phyloP scores from a whole-genome alignment of 2,888 invertebrate genomes.

The Mythimna vitellina region DNA sequence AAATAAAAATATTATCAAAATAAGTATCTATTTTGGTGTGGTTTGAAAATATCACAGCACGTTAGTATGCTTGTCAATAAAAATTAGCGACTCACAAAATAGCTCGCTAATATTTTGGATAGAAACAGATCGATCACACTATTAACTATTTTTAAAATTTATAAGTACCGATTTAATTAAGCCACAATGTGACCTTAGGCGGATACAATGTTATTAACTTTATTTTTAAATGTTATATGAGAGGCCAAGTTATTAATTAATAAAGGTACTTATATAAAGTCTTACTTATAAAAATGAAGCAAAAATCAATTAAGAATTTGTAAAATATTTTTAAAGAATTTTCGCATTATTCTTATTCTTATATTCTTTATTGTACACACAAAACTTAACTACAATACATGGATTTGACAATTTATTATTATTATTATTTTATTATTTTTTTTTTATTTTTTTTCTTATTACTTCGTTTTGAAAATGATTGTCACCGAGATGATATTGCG shows the following conservation, averaged over 20 bases:
- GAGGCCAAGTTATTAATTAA: background rate
- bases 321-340: no score
- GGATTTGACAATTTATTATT: no score
- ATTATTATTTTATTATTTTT: no score
- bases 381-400: no score
- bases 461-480: background rate
- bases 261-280: no score
- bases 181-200: background rate
- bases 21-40: background rate
- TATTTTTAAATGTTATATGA: background rate
- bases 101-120: background rate
- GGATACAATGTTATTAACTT: background rate
- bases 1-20: no score
- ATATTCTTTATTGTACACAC: no score
- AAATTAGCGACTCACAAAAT: constrained; percentile 13
- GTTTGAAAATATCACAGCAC: constrained; percentile 23
- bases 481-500: background rate
- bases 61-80: constrained; percentile 10
- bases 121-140: background rate
- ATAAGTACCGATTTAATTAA: background rate
- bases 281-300: no score
- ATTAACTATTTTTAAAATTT: background rate
- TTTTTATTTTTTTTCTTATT: no score
- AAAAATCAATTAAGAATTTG: no score
- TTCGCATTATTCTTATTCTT: no score